Base-by-base conservation (phyloP, 2,113 vertebrate species). In the Elachura formosa region DNA sequence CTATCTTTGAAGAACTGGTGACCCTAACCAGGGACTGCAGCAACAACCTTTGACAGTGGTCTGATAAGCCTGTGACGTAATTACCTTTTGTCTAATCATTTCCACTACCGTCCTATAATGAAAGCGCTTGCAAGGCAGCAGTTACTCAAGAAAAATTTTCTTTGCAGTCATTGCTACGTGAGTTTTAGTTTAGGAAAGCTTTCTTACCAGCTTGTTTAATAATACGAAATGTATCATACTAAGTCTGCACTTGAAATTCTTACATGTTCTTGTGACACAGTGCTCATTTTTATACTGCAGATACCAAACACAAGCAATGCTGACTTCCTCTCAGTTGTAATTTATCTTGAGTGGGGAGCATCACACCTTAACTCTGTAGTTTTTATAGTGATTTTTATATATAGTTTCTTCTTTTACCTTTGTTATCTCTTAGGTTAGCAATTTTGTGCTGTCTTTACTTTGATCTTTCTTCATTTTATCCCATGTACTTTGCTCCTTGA, bases 381-480 rank as follows among this genome's bases (percentile, higher is more conserved):
- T 26, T 72, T 85, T 83, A 9, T 9, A 46, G 11, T 71, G 19
- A 54, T 38, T 64, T 62, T n/a, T 58, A 43, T 54, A 38, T 34
- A 55, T 79, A 43, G 25, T 75, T 83, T 71, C 21, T 73, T 38
- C 22, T 62, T 31, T 84, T 91, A 28, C 3, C 36, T 72, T 56
- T 2, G 0, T 83, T 89, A 87, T 95, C 59, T 86, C 14, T 55
- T 85, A 62, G 33, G 28, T 89, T 77, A 89, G n/a, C 48, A 77
- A 82, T 73, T 78, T 89, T 64, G 36, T 86, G 34, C 48, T 66
- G 88, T 84, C 31, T 92, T 90, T 85, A 34, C 79, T 93, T 79
- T 87, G 78, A 71, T 94, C 80, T 71, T 78, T 69, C 52, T 94
- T 80, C 61, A n/a, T 89, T 90, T 93, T 67, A 82, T 96, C 63